Conservation (phyloP, 2,888 invertebrate genomes). For the Standfussiana lucernea region DNA sequence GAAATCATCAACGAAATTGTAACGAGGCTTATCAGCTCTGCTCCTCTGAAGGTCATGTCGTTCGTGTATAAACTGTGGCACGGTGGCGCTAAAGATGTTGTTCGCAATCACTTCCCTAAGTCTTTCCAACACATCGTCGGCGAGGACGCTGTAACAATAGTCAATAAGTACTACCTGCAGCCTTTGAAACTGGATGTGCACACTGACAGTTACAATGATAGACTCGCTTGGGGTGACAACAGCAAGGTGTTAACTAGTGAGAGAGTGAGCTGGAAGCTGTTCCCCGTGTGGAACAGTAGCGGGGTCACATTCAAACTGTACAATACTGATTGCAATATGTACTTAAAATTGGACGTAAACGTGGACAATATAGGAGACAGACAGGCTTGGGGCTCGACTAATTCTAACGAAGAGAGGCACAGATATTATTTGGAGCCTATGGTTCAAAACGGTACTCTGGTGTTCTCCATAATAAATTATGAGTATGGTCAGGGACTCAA, state of each 20-base stretch:
- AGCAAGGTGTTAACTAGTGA: constrained; percentile 43
- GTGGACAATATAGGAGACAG: constrained; percentile 63
- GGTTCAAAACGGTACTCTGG: constrained; percentile 55
- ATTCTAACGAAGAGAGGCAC: constrained; percentile 49
- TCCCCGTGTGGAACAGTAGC: constrained; percentile 63
- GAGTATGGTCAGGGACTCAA: constrained; percentile 66
- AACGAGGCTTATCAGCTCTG: constrained; percentile 51
- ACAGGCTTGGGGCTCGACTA: constrained; percentile 63
- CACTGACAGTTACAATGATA: constrained; percentile 59
- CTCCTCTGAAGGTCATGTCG: constrained; percentile 57
- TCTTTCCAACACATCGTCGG: constrained; percentile 65
- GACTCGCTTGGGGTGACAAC: constrained; percentile 66
- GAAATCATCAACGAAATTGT: constrained; percentile 52
- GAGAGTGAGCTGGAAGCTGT: constrained; percentile 68
- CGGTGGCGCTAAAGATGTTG: constrained; percentile 51
- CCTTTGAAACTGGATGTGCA: constrained; percentile 64
- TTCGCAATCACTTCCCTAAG: constrained; percentile 66
- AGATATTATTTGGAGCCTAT: constrained; percentile 68
- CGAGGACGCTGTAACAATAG: constrained; percentile 63
- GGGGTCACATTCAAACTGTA: constrained; percentile 68
- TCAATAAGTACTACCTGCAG: constrained; percentile 60
- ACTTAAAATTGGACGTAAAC: constrained; percentile 67
- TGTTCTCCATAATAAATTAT: constrained; percentile 69
- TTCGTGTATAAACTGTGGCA: constrained; percentile 72
- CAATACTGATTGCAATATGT: constrained; percentile 64